phyloP scores from a whole-genome alignment of 2,888 invertebrate species.

The Agrilus cyanescens region DNA sequence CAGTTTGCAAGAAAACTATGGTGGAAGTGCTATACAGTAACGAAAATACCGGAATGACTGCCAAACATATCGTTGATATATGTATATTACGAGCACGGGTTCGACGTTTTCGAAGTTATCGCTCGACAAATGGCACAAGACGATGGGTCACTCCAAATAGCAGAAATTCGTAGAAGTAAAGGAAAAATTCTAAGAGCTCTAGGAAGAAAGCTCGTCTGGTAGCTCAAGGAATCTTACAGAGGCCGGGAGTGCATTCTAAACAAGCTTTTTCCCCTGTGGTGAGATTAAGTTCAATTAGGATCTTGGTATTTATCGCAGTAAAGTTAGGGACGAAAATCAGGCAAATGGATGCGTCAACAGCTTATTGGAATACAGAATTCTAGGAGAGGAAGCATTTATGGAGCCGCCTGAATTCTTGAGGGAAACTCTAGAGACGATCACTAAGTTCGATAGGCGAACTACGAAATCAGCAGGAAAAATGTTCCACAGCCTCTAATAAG shows the following conservation, averaged over 20 bases:
- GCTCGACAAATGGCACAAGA: too few species aligned
- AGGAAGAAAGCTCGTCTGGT: constrained; percentile 20
- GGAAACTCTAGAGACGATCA: not conserved
- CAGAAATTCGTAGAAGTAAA: constrained; percentile 12
- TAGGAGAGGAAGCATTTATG: constrained; percentile 15
- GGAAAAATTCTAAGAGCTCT: constrained; percentile 12
- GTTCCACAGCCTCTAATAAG: not conserved
- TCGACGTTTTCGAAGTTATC: too few species aligned
- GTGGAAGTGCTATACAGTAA: constrained; percentile 4
- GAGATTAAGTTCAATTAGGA: constrained; percentile 16
- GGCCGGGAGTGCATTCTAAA: constrained; percentile 18
- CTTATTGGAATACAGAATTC: constrained; percentile 15
- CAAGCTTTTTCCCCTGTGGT: constrained; percentile 22
- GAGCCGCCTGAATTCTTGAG: constrained; percentile 6
- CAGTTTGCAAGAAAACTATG: constrained; percentile 8
- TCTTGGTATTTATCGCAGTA: constrained; percentile 17
- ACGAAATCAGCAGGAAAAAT: not conserved
- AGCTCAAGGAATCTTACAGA: constrained; percentile 20
- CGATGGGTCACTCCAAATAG: too few species aligned
- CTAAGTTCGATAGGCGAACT: not conserved
- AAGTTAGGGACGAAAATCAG: constrained; percentile 10
- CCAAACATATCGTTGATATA: not conserved
- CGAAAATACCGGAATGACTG: constrained; percentile 1
- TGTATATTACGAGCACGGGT: not conserved
- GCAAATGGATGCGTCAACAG: constrained; percentile 14